Evolutionary conservation across 2,888 invertebrate genomes (phyloP).

Genomic region (Tachina lurida): DNA sequence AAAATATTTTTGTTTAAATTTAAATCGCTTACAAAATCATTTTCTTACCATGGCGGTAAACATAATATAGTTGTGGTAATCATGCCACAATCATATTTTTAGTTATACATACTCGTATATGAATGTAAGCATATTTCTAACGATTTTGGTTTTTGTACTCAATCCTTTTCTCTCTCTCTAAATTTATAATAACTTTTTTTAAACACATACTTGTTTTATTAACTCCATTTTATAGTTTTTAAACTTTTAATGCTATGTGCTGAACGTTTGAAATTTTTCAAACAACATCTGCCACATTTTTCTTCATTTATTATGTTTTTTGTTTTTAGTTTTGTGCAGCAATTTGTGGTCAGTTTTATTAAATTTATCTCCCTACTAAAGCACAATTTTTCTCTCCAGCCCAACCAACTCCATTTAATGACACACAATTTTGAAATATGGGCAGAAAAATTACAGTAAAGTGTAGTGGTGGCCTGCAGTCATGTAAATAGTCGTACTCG

Average conservation of each 20-base stretch:
- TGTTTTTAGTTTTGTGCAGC: constrained; percentile 21
- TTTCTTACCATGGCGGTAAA: too few species aligned
- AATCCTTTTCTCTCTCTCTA: background rate
- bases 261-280: constrained; percentile 11
- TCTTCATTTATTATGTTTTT: constrained; percentile 4
- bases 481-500: constrained; percentile 31
- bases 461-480: constrained; percentile 29
- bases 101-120: too few species aligned
- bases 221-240: background rate
- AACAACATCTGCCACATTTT: constrained; percentile 41
- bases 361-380: constrained; percentile 53
- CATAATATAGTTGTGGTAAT: too few species aligned
- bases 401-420: constrained; percentile 44
- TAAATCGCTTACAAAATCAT: too few species aligned
- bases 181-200: background rate
- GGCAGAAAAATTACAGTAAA: constrained; percentile 41
- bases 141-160: background rate
- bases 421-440: constrained; percentile 69
- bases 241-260: background rate
- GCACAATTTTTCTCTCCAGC: constrained; percentile 24
- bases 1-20: too few species aligned
- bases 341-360: constrained; percentile 69
- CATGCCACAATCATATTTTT: too few species aligned
- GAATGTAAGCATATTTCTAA: too few species aligned
- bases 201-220: constrained; percentile 3